Evolutionary conservation across 2,888 invertebrate genomes (phyloP), one percentile per base, ranked within the genome.

Genomic region (Idaea biselata): DNA sequence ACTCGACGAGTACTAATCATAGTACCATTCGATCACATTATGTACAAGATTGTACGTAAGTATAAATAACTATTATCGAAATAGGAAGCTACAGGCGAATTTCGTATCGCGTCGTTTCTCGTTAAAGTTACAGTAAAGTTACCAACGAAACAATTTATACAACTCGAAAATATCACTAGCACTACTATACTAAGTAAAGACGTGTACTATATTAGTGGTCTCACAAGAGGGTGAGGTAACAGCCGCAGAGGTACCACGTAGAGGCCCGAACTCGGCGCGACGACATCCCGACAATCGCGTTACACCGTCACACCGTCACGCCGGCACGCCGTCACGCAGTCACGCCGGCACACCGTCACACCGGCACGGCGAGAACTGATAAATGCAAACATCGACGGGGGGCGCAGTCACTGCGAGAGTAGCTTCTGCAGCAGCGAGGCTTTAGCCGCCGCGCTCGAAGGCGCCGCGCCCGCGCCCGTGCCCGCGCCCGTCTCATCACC

Each of bases 381-480:
- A 44, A 44, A 89, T 89, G 89, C 89, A 88, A 81, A 74, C 70
- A 76, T 79, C 74, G 75, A 77, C 78, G 76, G 65, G 66, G 67
- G 66, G 68, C 62, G 66, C 60, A 70, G 70, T 95, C 94, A 95
- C 94, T 97, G 97, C 77, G 97, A 97, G 83, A 97, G 93, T 84
- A 97, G 94, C 91, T 97, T 96, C 93, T 97, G 97, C 80, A 97
- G 94, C 86, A 97, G 93, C 84, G 97, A 97, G 77, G 96, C 96
- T 86, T 95, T 95, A 91, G 95, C 72, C 63, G 76, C 74, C 70
- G 80, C 74, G 72, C 75, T 73, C 63, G 69, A 68, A 65, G 71
- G 65, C 63, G 69, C 70, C 68, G 72, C 69, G 56, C 75, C 69
- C 72, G 72, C 73, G 67, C 67, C 76, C 73, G 44, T 3, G 14